Evolutionary conservation across 2,888 invertebrate genomes (phyloP).

Genomic region (Pteria penguin): DNA sequence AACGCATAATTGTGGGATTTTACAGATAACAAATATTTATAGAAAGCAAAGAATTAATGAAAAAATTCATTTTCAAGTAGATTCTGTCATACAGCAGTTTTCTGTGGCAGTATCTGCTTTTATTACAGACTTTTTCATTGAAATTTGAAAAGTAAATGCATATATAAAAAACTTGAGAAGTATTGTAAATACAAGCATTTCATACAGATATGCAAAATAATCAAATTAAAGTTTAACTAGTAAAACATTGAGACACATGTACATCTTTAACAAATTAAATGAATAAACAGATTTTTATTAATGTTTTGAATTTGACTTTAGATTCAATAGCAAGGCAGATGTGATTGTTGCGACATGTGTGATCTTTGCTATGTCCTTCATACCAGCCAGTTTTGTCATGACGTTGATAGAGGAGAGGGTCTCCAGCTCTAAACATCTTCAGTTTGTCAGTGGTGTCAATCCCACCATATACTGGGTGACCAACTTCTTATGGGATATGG

Average conservation of each 20-base stretch:
- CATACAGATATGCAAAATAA: neutral
- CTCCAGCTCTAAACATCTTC: constrained; percentile 80
- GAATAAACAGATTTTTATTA: no score
- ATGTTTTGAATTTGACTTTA: constrained; percentile 37
- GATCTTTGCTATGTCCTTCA: constrained; percentile 81
- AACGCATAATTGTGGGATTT: no score
- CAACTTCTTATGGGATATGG: constrained; percentile 81
- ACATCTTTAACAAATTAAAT: no score
- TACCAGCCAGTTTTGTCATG: constrained; percentile 81
- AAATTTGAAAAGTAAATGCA: no score
- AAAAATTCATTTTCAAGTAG: no score
- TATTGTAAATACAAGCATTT: neutral
- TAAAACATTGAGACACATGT: no score
- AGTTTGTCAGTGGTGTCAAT: constrained; percentile 80
- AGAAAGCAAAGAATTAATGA: no score
- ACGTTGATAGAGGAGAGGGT: constrained; percentile 80
- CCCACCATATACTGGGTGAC: constrained; percentile 80
- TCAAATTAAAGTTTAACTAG: neutral
- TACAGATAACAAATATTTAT: no score
- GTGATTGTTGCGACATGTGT: constrained; percentile 81
- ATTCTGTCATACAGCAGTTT: no score
- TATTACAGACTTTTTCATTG: no score
- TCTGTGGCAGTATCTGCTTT: no score
- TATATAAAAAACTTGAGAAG: no score
- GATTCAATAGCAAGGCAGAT: constrained; percentile 68